These are phyloP conservation scores for Theonella swinhoei DNA, from an alignment of 37 sponge, comb jelly and placozoan genomes.

Conservation along the genomic window DNA sequence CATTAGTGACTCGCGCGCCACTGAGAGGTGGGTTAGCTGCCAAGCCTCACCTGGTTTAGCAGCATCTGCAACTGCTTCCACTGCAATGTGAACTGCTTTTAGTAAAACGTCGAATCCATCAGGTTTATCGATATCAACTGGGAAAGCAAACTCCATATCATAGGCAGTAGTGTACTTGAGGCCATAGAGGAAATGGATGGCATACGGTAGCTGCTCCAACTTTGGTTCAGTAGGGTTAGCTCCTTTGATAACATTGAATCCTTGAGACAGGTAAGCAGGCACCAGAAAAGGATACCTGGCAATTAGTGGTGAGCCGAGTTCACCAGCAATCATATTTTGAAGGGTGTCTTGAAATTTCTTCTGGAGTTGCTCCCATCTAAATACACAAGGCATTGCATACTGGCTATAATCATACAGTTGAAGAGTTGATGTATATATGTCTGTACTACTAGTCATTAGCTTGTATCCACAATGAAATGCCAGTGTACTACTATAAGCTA, in stretches of 20 bases:
- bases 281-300: neutral
- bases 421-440: too few species aligned
- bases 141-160: slow-evolving; percentile 33
- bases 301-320: neutral
- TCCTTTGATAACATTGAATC: neutral
- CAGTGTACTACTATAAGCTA: too few species aligned
- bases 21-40: too few species aligned
- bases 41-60: slow-evolving; percentile 10
- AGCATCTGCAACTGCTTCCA: neutral
- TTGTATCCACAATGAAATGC: too few species aligned
- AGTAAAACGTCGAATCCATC: neutral
- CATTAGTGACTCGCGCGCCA: too few species aligned
- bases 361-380: neutral
- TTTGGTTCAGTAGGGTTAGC: neutral
- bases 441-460: too few species aligned
- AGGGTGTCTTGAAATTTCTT: neutral
- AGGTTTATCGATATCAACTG: neutral
- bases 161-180: neutral
- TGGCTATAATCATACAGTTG: too few species aligned
- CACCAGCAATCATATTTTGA: neutral
- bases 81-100: neutral
- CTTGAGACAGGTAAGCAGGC: neutral
- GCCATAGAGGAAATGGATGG: slow-evolving; percentile 24
- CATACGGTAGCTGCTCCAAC: neutral
- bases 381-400: too few species aligned